Conservation (phyloP, 2,113 vertebrate species). For the Heliornis fulica region DNA sequence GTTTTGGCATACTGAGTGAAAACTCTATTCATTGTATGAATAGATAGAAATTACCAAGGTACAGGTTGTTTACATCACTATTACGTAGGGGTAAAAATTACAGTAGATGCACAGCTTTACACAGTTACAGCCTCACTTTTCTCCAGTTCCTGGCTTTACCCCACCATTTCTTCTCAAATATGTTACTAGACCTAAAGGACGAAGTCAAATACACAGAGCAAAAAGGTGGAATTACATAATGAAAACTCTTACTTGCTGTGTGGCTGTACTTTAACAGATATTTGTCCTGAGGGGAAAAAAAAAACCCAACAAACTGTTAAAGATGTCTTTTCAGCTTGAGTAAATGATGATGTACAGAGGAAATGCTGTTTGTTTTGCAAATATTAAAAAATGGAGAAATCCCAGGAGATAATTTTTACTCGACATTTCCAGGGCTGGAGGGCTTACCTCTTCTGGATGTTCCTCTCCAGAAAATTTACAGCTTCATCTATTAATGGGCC, state of each 20-base stretch:
- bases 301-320: background rate
- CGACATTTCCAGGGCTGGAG: accelerated
- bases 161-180: background rate
- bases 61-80: background rate
- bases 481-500: background rate
- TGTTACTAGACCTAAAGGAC: background rate
- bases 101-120: background rate
- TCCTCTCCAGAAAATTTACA: background rate
- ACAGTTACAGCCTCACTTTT: background rate
- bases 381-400: background rate
- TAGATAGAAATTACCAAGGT: background rate
- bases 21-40: background rate
- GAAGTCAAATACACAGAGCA: background rate
- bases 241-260: background rate
- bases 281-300: background rate
- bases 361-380: background rate
- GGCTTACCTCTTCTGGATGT: background rate
- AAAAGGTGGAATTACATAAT: background rate
- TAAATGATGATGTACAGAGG: background rate
- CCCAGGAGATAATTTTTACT: background rate
- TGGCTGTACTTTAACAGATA: background rate
- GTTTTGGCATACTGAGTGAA: background rate
- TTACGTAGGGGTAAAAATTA: background rate
- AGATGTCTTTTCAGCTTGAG: background rate
- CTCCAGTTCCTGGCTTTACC: background rate